phyloP scores from a whole-genome alignment of 2,113 vertebrate genomes.

The Himantopus leucocephalus region DNA sequence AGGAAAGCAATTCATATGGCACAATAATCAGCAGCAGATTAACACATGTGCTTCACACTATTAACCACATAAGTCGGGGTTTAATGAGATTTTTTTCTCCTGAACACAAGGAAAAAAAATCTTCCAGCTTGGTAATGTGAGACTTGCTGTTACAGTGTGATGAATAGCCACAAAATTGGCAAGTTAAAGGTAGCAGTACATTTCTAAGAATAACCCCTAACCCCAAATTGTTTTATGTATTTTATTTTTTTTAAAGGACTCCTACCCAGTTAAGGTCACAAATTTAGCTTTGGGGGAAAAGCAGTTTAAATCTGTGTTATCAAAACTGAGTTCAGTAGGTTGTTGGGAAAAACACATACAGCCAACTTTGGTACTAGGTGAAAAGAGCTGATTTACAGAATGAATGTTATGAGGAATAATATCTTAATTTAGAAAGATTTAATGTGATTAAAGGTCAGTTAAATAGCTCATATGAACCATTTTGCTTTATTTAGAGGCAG shows the following conservation, averaged over 20 bases:
- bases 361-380: fast-evolving
- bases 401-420: neutral
- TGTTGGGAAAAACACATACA: neutral
- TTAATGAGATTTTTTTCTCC: neutral
- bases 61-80: neutral
- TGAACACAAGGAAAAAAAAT: neutral
- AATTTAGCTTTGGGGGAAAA: neutral
- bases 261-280: neutral
- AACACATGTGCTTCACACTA: neutral
- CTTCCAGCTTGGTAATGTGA: neutral
- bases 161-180: neutral
- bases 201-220: neutral
- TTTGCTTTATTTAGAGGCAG: neutral
- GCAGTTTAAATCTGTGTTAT: neutral
- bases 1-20: neutral
- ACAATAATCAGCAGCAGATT: neutral
- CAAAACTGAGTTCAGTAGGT: neutral
- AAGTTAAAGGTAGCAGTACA: neutral
- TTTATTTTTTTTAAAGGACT: neutral
- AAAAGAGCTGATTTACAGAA: neutral
- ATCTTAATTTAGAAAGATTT: neutral
- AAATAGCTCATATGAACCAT: neutral
- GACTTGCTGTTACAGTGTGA: neutral
- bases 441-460: neutral
- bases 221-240: neutral